Percentiles rank a stretch among this genome's conserved stretches.
Evolutionary conservation across 2,888 invertebrate species (phyloP).

Genomic region (Dryobota labecula): DNA sequence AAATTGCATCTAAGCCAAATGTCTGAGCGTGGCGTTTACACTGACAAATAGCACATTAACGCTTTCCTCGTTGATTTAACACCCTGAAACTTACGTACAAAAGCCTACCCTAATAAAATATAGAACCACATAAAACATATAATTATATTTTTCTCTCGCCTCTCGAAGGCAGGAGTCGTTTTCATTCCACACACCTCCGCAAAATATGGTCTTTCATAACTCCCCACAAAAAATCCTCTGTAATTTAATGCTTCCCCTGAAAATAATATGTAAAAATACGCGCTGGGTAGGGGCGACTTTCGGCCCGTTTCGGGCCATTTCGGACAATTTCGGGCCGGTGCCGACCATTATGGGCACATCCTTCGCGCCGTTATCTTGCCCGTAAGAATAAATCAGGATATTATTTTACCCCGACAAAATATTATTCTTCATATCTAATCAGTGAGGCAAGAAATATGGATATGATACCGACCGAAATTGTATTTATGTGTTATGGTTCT

Average conservation of each 20-base stretch:
- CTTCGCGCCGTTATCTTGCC: constrained; percentile 83
- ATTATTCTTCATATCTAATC: constrained; percentile 89
- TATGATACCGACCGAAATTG: constrained; percentile 74
- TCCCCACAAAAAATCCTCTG: constrained; percentile 80
- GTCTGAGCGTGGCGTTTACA: constrained; percentile 55
- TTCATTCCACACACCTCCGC: constrained; percentile 81
- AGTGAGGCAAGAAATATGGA: constrained; percentile 83
- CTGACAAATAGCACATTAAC: constrained; percentile 68
- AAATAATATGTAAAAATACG: constrained; percentile 88
- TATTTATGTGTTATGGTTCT: constrained; percentile 78
- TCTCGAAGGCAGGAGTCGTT: constrained; percentile 81
- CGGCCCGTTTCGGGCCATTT: constrained; percentile 80
- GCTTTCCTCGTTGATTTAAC: constrained; percentile 68
- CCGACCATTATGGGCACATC: constrained; percentile 83
- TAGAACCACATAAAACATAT: constrained; percentile 76
- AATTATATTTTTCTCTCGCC: constrained; percentile 80
- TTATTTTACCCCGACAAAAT: constrained; percentile 84
- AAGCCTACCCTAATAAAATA: constrained; percentile 74
- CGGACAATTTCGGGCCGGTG: constrained; percentile 75
- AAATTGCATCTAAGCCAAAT: constrained; percentile 55
- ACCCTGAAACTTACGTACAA: constrained; percentile 67
- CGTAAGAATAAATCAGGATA: constrained; percentile 86
- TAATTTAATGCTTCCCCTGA: constrained; percentile 86
- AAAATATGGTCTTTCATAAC: constrained; percentile 88
- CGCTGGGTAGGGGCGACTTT: constrained; percentile 77